Conservation (phyloP, 1,140 invertebrate species). For the Pseudoatta argentina region DNA sequence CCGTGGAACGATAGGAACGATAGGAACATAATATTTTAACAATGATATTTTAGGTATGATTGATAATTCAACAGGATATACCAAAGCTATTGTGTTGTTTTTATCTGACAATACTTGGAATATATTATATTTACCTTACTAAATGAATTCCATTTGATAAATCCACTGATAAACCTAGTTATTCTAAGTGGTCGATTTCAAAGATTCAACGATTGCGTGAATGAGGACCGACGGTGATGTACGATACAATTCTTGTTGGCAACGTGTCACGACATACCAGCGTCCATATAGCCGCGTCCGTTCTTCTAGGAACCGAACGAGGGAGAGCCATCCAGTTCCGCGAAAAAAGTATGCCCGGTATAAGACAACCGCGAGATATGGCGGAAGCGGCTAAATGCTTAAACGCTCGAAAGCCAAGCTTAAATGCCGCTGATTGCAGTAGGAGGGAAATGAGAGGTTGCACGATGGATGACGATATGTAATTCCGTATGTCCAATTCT, state of each 20-base stretch:
- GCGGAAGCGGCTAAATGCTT: slow-evolving; percentile 83
- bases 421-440: slow-evolving; percentile 83
- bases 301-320: slow-evolving; percentile 59
- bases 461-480: slow-evolving; percentile 67
- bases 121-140: background rate
- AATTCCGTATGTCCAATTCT: slow-evolving; percentile 62
- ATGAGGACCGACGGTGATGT: background rate
- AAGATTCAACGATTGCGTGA: background rate
- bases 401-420: slow-evolving; percentile 79
- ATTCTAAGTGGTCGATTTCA: background rate
- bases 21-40: background rate
- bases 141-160: background rate
- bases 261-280: slow-evolving; percentile 8
- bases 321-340: slow-evolving; percentile 52
- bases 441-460: slow-evolving; percentile 83
- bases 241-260: background rate
- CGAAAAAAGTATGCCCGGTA: slow-evolving; percentile 58
- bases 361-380: slow-evolving; percentile 65
- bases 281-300: slow-evolving; percentile 45
- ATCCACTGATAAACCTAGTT: background rate
- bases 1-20: background rate
- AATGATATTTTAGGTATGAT: background rate
- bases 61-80: background rate
- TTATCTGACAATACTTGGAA: background rate
- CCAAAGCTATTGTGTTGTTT: background rate